A percentile compares a stretch with the other conserved stretches of the same genome.
Evolutionary conservation across 2,888 invertebrate genomes (phyloP).

Genomic region (Linnaemya tessellans): DNA sequence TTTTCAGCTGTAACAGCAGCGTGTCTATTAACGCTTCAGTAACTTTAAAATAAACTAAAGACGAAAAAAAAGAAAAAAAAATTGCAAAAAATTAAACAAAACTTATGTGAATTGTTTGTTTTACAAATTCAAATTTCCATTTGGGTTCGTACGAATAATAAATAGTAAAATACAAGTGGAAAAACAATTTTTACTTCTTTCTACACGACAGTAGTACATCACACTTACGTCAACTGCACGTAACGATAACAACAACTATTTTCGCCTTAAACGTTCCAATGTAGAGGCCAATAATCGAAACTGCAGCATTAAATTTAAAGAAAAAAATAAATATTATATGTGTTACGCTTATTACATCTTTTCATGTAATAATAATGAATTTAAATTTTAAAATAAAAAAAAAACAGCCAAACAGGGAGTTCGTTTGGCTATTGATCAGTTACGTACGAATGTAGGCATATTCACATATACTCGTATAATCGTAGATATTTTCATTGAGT

Average conservation of each 20-base stretch:
- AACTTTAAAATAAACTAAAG: slow-evolving; percentile 41
- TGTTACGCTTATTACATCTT: slow-evolving; percentile 62
- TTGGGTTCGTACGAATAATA: neutral
- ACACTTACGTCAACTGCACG: slow-evolving; percentile 54
- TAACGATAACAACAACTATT: slow-evolving; percentile 24
- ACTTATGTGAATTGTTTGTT: slow-evolving; percentile 39
- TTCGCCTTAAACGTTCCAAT: slow-evolving; percentile 13
- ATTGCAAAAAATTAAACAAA: neutral
- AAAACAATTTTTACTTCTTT: slow-evolving; percentile 30
- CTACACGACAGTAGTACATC: slow-evolving; percentile 63
- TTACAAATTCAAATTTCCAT: slow-evolving; percentile 38
- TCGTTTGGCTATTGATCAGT: slow-evolving; percentile 11
- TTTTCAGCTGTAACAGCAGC: slow-evolving; percentile 16
- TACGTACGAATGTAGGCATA: neutral
- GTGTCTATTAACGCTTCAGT: slow-evolving; percentile 67
- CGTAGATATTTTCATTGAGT: slow-evolving; percentile 14
- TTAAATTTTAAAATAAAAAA: slow-evolving; percentile 11
- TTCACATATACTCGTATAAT: neutral
- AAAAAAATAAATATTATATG: neutral
- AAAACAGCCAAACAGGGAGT: neutral
- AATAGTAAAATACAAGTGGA: slow-evolving; percentile 22
- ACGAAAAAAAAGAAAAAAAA: slow-evolving; percentile 30
- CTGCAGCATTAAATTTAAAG: slow-evolving; percentile 19
- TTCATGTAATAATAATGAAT: slow-evolving; percentile 60
- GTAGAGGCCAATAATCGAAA: slow-evolving; percentile 42